phyloP scores from a whole-genome alignment of 2,888 invertebrate genomes.

The Dioctria linearis region DNA sequence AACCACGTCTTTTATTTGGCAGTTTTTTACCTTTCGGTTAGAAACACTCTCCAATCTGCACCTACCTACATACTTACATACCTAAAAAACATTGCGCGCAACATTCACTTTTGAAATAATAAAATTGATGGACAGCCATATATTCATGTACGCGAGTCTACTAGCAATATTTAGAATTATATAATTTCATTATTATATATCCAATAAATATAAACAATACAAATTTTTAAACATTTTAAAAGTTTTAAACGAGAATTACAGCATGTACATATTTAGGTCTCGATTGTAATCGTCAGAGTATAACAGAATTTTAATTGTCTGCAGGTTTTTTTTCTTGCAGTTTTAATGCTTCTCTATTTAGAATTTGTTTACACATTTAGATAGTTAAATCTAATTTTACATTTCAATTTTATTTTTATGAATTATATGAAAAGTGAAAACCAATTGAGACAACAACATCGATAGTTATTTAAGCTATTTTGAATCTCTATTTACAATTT shows the following conservation, averaged over 20 bases:
- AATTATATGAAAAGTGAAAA: conserved; percentile 29
- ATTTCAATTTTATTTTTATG: conserved; percentile 26
- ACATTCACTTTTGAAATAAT: neutral
- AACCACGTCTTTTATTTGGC: too few relatives aligned
- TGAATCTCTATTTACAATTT: conserved; percentile 36
- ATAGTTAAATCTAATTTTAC: conserved; percentile 30
- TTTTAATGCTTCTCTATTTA: conserved; percentile 37
- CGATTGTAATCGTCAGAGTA: conserved; percentile 18
- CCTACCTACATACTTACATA: too few relatives aligned
- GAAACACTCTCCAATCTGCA: too few relatives aligned
- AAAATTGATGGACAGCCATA: conserved; percentile 31
- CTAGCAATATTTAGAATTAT: conserved; percentile 10
- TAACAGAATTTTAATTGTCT: conserved; percentile 27
- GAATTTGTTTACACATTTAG: conserved; percentile 49
- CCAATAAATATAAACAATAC: conserved; percentile 38
- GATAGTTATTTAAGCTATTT: conserved; percentile 43
- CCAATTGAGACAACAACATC: conserved; percentile 49
- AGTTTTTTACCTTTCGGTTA: too few relatives aligned
- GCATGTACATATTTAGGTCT: conserved; percentile 32
- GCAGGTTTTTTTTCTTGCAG: neutral
- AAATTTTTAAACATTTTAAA: conserved; percentile 18
- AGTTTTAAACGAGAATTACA: conserved; percentile 19
- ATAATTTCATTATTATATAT: conserved; percentile 21
- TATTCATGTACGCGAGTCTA: conserved; percentile 35
- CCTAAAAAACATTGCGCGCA: too few relatives aligned